Evolutionary conservation across 2,113 vertebrate species (phyloP).

Genomic region (Pterocles gutturalis): DNA sequence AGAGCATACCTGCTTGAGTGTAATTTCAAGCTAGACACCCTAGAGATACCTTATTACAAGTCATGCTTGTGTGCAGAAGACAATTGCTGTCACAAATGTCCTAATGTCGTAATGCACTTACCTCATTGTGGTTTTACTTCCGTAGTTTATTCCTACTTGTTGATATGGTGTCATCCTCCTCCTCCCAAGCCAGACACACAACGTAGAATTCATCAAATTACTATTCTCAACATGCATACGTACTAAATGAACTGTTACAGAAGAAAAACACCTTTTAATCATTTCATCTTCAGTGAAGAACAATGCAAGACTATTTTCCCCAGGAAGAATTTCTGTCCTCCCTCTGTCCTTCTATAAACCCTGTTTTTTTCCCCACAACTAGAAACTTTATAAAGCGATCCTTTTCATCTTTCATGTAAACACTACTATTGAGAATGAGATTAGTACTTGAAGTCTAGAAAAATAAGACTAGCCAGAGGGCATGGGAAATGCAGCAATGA

Average conservation of each 20-base stretch:
- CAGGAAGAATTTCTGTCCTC: neutral
- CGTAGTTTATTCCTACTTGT: neutral
- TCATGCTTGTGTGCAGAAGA: neutral
- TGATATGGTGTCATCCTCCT: neutral
- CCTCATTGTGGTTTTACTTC: neutral
- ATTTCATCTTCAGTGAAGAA: neutral
- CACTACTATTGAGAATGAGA: neutral
- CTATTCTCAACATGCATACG: neutral
- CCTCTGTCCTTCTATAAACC: neutral
- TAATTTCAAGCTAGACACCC: neutral
- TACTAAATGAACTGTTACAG: neutral
- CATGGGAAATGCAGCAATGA: conserved; percentile 67
- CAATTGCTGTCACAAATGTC: neutral
- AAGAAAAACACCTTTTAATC: neutral
- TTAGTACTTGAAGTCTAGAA: neutral
- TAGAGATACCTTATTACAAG: neutral
- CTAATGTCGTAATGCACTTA: neutral
- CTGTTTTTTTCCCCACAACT: neutral
- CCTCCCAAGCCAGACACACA: neutral
- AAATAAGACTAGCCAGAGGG: conserved; percentile 31
- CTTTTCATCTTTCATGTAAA: neutral
- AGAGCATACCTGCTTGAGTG: neutral
- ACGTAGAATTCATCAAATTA: neutral
- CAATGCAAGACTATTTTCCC: neutral
- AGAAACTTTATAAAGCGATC: neutral